Conservation (phyloP, 2,797 vertebrate species). For the Leptoclinus maculatus region DNA sequence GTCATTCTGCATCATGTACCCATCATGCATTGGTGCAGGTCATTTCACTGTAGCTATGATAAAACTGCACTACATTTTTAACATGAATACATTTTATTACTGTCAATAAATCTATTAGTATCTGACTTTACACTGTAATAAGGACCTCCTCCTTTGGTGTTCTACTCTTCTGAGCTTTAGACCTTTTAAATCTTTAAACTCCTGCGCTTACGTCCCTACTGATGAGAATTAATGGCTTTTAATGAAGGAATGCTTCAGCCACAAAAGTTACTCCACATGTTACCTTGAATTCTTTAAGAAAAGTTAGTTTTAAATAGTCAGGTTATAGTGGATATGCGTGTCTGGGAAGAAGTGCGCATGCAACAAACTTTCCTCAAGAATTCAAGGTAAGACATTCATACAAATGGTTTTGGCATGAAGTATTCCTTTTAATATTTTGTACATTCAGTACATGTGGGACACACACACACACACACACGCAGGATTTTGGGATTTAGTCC, state of each 20-base stretch:
- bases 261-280: no score
- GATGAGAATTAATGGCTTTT: not conserved
- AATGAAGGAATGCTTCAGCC: not conserved
- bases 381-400: no score
- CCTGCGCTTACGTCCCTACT: not conserved
- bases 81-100: not conserved
- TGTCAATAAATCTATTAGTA: not conserved
- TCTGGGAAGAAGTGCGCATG: no score
- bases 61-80: not conserved
- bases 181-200: not conserved
- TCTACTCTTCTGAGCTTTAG: not conserved
- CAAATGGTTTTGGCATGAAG: not conserved
- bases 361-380: no score
- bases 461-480: no score
- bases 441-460: no score
- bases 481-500: not conserved
- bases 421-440: not conserved
- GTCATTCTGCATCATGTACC: not conserved
- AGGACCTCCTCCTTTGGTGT: not conserved
- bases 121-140: no score
- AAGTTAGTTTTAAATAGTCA: no score
- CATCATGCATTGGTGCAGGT: not conserved
- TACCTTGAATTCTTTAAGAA: no score
- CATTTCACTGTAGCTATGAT: not conserved
- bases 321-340: no score